These are phyloP conservation scores for Heteronetta atricapilla DNA, from an alignment of 2,113 vertebrate genomes.

Conservation along the genomic window DNA sequence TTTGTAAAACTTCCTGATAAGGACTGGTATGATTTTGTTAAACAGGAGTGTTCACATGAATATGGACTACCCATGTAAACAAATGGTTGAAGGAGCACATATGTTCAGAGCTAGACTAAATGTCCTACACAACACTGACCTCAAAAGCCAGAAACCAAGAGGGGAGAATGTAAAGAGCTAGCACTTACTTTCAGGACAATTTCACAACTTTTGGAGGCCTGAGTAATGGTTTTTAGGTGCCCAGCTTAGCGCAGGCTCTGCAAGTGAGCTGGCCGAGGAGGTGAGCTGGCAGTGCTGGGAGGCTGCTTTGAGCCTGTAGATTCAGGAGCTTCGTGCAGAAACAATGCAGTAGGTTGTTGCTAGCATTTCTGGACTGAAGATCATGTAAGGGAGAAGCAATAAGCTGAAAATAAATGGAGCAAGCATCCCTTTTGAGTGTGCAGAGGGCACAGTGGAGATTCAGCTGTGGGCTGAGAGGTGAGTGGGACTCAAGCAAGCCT, in stretches of 20 bases:
- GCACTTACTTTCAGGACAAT: not conserved
- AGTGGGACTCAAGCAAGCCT: not conserved
- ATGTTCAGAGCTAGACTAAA: not conserved
- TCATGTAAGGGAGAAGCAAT: not conserved
- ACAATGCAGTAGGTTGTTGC: fast-evolving
- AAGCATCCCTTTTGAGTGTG: not conserved
- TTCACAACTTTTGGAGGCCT: not conserved
- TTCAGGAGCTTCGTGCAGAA: not conserved
- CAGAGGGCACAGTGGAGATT: not conserved
- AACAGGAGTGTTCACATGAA: not conserved
- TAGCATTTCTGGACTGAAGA: not conserved
- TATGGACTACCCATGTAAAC: not conserved
- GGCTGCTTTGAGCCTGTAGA: not conserved
- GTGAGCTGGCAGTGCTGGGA: not conserved
- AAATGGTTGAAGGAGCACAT: not conserved
- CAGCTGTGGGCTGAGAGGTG: not conserved
- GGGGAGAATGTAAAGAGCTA: not conserved
- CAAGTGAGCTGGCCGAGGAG: not conserved
- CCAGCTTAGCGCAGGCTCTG: fast-evolving
- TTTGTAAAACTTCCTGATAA: not conserved
- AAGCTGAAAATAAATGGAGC: not conserved
- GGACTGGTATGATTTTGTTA: not conserved
- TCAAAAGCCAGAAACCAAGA: not conserved
- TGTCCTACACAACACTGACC: not conserved
- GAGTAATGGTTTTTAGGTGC: not conserved